Percentiles rank a stretch among this genome's conserved stretches.
These are phyloP conservation scores for Scaptomyza graminum DNA, from an alignment of 1,140 invertebrate species.

Conservation along the genomic window DNA sequence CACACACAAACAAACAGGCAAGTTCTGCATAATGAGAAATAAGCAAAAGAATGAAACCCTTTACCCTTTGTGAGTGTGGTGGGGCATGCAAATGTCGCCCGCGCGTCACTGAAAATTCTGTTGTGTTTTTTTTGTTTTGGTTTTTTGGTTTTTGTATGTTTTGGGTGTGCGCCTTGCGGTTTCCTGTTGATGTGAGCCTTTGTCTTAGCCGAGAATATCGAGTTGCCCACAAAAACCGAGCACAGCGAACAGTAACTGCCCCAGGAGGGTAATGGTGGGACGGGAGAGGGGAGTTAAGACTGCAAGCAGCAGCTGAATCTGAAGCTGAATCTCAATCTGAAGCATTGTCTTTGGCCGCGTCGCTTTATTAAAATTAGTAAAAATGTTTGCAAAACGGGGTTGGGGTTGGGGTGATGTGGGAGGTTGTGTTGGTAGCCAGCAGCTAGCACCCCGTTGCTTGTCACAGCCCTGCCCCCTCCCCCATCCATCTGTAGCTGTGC, in stretches of 20 bases:
- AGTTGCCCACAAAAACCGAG: constrained; percentile 40
- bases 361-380: constrained; percentile 81
- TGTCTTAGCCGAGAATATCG: constrained; percentile 70
- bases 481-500: constrained; percentile 2
- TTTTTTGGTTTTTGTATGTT: not conserved
- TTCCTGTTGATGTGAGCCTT: constrained; percentile 77
- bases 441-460: constrained; percentile 7
- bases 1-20: not conserved
- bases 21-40: constrained; percentile 70
- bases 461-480: not conserved
- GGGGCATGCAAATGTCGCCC: constrained; percentile 34
- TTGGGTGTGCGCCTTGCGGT: constrained; percentile 54
- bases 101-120: constrained; percentile 23
- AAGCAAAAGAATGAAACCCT: constrained; percentile 58
- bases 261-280: constrained; percentile 11
- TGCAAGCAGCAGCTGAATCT: constrained; percentile 15
- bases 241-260: not conserved
- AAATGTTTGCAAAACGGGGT: constrained; percentile 46
- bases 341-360: constrained; percentile 53
- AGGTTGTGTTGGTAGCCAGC: constrained; percentile 8
- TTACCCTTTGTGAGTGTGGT: not conserved
- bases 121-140: constrained; percentile 20
- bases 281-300: not conserved
- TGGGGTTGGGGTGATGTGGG: not conserved
- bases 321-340: not conserved